These are phyloP conservation scores for Ceratina australensis DNA, from an alignment of 1,140 invertebrate species.

Conservation along the genomic window DNA sequence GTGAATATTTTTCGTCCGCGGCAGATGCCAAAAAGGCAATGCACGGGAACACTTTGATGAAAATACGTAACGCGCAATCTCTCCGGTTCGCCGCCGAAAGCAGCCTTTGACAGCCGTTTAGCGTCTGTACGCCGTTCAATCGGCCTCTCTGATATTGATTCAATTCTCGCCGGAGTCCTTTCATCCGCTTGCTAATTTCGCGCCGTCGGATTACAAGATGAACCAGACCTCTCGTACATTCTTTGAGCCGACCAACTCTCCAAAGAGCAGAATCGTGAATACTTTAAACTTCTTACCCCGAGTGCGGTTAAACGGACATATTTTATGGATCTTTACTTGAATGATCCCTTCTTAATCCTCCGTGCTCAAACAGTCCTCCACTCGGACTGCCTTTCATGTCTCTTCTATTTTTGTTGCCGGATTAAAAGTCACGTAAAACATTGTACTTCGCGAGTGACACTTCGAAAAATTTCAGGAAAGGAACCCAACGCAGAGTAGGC, in stretches of 20 bases:
- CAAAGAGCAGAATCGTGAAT: too few relatives aligned
- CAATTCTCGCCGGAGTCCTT: slow-evolving; percentile 19
- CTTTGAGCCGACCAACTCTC: slow-evolving; percentile 2
- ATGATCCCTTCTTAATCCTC: too few relatives aligned
- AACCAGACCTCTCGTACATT: background rate
- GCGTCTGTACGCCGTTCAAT: slow-evolving; percentile 28
- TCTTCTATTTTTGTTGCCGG: background rate
- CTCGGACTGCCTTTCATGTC: too few relatives aligned
- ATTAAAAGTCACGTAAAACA: too few relatives aligned
- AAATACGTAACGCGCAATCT: slow-evolving; percentile 50
- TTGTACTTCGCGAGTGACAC: background rate
- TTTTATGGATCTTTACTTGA: too few relatives aligned
- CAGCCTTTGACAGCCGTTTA: slow-evolving; percentile 50
- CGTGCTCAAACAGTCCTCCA: too few relatives aligned
- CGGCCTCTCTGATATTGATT: slow-evolving; percentile 44
- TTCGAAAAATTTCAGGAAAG: background rate
- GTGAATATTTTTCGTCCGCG: slow-evolving; percentile 23
- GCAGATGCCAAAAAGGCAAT: background rate
- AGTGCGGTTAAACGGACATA: too few relatives aligned
- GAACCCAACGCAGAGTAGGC: too few relatives aligned
- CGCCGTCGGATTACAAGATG: slow-evolving; percentile 14
- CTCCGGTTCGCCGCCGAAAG: slow-evolving; percentile 23
- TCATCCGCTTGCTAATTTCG: slow-evolving; percentile 30
- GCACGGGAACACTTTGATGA: slow-evolving; percentile 51
- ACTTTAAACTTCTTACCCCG: too few relatives aligned